phyloP scores from a whole-genome alignment of 2,113 vertebrate genomes.

The Candoia aspera region DNA sequence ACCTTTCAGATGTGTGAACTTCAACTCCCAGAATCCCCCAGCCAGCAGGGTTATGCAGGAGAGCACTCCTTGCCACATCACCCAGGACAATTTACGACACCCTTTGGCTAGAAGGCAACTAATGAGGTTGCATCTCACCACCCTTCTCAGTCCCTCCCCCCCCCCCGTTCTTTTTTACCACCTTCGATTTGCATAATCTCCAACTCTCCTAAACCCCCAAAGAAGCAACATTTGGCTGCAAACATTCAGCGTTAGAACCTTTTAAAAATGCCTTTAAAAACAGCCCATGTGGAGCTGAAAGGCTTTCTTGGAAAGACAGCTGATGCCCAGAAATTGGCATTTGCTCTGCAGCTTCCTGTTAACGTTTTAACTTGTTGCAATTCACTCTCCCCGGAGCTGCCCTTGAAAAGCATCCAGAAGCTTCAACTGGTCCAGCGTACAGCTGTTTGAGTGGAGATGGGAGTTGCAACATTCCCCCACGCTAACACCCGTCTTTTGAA shows the following conservation, averaged over 20 bases:
- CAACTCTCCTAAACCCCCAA: background rate
- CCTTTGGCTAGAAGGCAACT: no score
- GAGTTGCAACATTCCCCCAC: background rate
- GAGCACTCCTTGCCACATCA: no score
- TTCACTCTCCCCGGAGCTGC: background rate
- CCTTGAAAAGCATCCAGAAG: background rate
- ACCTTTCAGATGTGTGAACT: no score
- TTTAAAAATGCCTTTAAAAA: background rate
- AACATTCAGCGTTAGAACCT: background rate
- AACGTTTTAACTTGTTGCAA: background rate
- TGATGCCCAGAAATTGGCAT: background rate
- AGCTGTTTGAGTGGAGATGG: background rate
- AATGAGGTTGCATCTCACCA: no score
- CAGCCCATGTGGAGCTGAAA: background rate
- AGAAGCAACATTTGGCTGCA: background rate
- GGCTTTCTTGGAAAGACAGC: background rate
- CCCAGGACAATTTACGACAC: no score
- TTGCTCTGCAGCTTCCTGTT: background rate
- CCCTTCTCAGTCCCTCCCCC: no score
- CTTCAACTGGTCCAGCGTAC: background rate
- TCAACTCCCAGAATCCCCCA: no score
- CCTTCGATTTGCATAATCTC: no score
- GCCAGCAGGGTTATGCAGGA: no score
- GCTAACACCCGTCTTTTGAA: no score
- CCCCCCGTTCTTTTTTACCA: no score